Base-by-base conservation (phyloP, 2,113 vertebrate species). In the Odocoileus hemionus region DNA sequence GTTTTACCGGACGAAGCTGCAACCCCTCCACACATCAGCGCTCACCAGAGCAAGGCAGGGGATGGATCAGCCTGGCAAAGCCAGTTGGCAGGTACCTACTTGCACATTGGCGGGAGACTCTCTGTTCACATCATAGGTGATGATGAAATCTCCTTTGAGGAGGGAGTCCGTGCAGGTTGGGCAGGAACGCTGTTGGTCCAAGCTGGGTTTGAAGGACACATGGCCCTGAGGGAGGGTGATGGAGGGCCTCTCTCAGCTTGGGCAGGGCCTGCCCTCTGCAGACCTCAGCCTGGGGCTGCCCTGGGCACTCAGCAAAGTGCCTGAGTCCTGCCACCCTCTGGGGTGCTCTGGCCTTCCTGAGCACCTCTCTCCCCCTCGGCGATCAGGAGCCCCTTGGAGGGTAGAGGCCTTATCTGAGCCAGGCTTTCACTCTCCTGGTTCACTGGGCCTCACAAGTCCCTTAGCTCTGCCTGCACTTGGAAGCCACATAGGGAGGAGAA, bases 121-220 rank as follows among this genome's bases (percentile, higher is more conserved):
- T 97, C 99, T 99, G 94, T 99, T 98, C 60, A 99, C 99, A 1
- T 99, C 99, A 16, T 99, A 99, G 86, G 96, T 96, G 93, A 99
- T 94, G 33, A 98, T 91, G 96, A 99, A 98, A 80, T 99, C 99
- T 93, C 99, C 99, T 36, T 99, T 98, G 94, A 99, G 94, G 5
- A 98, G 98, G 7, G 98, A 88, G 28, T 98, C 96, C 1, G 64
- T 97, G 91, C 99, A 99, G 52, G 89, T 97, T 36, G 98, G 96
- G 89, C 99, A 99, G 5, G 95, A 93, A n/a, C 98, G 99, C 95
- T 99, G 99, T 92, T 99, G 98, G 10, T 99, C 98, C 78, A 96
- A 87, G 2, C 98, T 99, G 57, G 99, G 99, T 89, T 99, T 99
- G 96, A 99, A 99, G 97, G 98, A 93, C 61, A 99, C 98, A 36